Evolutionary conservation across 1,140 invertebrate species (phyloP).

Genomic region (Bathynomus jamesi): DNA sequence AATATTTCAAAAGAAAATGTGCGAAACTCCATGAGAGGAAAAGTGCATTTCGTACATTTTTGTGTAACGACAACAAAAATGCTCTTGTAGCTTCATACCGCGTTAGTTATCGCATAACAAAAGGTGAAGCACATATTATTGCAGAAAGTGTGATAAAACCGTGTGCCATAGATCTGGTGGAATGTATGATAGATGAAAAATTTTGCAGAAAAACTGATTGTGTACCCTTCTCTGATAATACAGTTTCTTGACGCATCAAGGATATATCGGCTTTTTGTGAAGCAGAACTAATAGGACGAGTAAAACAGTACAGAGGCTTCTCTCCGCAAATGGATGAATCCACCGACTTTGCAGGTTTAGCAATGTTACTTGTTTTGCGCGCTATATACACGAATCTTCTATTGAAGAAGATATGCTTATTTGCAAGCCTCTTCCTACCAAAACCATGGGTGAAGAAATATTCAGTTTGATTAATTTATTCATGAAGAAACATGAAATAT

Average conservation of each 20-base stretch:
- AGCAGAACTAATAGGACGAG: background rate
- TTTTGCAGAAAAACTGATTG: background rate
- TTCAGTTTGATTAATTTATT: background rate
- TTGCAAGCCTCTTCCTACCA: background rate
- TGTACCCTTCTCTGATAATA: background rate
- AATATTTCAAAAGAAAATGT: background rate
- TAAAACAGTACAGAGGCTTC: background rate
- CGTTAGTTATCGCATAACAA: background rate
- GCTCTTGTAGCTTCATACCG: background rate
- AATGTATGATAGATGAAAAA: background rate
- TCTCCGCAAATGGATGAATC: background rate
- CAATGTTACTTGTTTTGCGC: background rate
- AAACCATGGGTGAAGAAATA: background rate
- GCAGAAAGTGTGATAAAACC: background rate
- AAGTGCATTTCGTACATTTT: background rate
- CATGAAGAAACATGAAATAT: background rate
- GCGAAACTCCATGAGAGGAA: background rate
- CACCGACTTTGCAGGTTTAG: background rate
- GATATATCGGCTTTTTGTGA: background rate
- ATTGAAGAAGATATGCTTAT: background rate
- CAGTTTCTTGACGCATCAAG: background rate
- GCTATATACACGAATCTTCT: background rate
- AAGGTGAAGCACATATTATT: background rate
- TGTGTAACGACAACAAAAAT: background rate
- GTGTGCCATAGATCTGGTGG: background rate